Evolutionary conservation across 1,140 invertebrate species (phyloP).

Genomic region (Drosophila funebris): DNA sequence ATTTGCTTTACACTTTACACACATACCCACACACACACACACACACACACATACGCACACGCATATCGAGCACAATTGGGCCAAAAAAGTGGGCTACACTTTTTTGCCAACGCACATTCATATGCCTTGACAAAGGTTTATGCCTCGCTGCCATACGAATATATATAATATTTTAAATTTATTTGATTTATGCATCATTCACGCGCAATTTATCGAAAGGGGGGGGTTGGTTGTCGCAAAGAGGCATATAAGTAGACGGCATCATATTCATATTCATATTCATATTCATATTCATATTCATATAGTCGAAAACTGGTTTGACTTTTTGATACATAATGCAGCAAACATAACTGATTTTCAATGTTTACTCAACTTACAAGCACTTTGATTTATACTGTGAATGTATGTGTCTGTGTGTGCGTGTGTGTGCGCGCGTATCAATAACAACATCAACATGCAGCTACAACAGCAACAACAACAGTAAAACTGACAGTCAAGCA

Average conservation of each 20-base stretch:
- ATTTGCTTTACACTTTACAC: conserved; percentile 32
- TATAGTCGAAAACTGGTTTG: conserved; percentile 29
- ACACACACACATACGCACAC: no score
- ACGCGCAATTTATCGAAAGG: conserved; percentile 65
- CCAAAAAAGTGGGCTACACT: conserved; percentile 6
- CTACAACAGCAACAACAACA: conserved; percentile 35
- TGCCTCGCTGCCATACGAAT: conserved; percentile 4
- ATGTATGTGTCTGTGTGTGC: not conserved
- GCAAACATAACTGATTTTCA: conserved; percentile 69
- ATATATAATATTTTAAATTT: conserved; percentile 45
- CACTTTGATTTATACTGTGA: conserved; percentile 54
- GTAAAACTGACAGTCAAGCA: conserved; percentile 58
- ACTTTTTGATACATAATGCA: conserved; percentile 54
- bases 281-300: conserved; percentile 38
- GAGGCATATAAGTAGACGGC: conserved; percentile 5
- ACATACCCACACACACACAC: no score
- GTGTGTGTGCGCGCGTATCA: conserved; percentile 45
- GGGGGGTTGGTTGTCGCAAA: no score
- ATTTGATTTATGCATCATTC: conserved; percentile 78
- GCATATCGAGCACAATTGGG: not conserved
- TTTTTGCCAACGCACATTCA: conserved; percentile 23
- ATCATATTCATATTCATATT: conserved; percentile 27
- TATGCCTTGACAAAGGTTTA: not conserved
- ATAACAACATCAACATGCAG: conserved; percentile 65
- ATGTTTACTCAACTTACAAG: conserved; percentile 71